These are phyloP conservation scores for Nudaria mundana DNA, from an alignment of 2,888 invertebrate species.

Conservation along the genomic window DNA sequence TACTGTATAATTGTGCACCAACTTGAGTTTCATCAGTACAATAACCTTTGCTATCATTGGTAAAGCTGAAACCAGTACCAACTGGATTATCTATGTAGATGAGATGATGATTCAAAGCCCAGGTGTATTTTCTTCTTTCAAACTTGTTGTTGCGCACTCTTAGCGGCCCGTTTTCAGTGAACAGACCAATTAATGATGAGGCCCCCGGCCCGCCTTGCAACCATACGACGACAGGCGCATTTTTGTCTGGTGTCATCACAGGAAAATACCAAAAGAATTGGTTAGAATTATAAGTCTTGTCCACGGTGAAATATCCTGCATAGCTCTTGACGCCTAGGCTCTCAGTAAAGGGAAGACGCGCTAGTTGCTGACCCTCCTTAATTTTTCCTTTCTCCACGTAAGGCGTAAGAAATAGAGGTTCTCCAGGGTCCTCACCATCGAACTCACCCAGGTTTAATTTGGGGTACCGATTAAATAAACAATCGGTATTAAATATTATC, in stretches of 20 bases:
- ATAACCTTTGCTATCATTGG: slow-evolving; percentile 85
- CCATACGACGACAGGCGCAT: slow-evolving; percentile 62
- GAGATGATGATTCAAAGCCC: slow-evolving; percentile 72
- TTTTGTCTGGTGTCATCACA: slow-evolving; percentile 38
- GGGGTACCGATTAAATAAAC: slow-evolving; percentile 60
- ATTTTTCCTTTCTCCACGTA: slow-evolving; percentile 86
- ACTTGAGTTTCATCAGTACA: slow-evolving; percentile 90
- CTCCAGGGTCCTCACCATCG: slow-evolving; percentile 61
- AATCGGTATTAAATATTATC: slow-evolving; percentile 38
- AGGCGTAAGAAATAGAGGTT: slow-evolving; percentile 89
- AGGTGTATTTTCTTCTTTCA: slow-evolving; percentile 49
- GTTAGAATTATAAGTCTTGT: slow-evolving; percentile 84
- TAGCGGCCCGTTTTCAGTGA: slow-evolving; percentile 67
- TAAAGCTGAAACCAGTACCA: slow-evolving; percentile 79
- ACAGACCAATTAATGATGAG: slow-evolving; percentile 60
- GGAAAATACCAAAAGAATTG: slow-evolving; percentile 90
- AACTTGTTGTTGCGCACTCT: slow-evolving; percentile 60
- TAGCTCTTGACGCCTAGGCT: slow-evolving; percentile 47
- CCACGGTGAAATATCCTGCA: slow-evolving; percentile 76
- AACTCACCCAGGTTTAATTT: slow-evolving; percentile 49
- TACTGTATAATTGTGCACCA: slow-evolving; percentile 88
- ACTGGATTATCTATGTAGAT: slow-evolving; percentile 82
- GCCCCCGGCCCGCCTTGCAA: slow-evolving; percentile 68
- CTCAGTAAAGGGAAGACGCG: slow-evolving; percentile 81
- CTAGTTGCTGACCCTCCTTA: slow-evolving; percentile 81